Evolutionary conservation across 2,113 vertebrate species (phyloP).

Genomic region (Coregonus clupeaformis): DNA sequence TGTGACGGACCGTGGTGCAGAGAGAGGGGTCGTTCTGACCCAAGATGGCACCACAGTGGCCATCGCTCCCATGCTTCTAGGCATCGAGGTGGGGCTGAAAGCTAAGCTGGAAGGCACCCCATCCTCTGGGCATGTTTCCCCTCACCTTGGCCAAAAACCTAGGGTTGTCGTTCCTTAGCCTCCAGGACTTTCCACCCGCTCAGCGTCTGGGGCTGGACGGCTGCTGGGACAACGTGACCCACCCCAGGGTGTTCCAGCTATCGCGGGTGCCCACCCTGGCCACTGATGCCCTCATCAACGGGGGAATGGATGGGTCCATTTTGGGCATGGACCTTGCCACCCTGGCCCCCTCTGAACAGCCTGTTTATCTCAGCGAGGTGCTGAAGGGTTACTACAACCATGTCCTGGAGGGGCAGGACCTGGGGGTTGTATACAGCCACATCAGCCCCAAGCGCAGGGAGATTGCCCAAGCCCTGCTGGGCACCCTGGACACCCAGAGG

Average conservation of each 20-base stretch:
- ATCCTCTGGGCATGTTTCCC: conserved; percentile 49
- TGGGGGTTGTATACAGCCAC: conserved; percentile 28
- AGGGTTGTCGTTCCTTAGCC: conserved; percentile 73
- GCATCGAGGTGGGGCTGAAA: conserved; percentile 73
- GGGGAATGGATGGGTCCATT: conserved; percentile 83
- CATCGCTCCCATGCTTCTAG: conserved; percentile 71
- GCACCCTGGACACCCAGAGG: conserved; percentile 50
- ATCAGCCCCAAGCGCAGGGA: conserved; percentile 74
- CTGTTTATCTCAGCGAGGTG: conserved; percentile 59
- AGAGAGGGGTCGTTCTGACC: conserved; percentile 75
- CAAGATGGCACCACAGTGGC: conserved; percentile 82
- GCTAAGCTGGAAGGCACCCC: conserved; percentile 8
- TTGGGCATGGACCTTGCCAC: conserved; percentile 65
- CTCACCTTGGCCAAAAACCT: conserved; percentile 73
- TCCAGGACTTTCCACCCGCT: conserved; percentile 7
- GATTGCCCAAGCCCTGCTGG: conserved; percentile 61
- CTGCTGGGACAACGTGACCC: conserved; percentile 80
- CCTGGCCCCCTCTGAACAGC: conserved; percentile 35
- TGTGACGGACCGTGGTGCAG: conserved; percentile 44
- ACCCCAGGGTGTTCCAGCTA: conserved; percentile 74
- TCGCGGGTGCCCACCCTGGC: conserved; percentile 51
- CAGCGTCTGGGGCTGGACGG: conserved; percentile 69
- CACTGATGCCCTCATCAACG: conserved; percentile 78
- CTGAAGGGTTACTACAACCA: conserved; percentile 77
- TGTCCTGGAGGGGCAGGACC: conserved; percentile 35